phyloP scores from a whole-genome alignment of 1,140 invertebrate species.

The Bradynema listronoti region DNA sequence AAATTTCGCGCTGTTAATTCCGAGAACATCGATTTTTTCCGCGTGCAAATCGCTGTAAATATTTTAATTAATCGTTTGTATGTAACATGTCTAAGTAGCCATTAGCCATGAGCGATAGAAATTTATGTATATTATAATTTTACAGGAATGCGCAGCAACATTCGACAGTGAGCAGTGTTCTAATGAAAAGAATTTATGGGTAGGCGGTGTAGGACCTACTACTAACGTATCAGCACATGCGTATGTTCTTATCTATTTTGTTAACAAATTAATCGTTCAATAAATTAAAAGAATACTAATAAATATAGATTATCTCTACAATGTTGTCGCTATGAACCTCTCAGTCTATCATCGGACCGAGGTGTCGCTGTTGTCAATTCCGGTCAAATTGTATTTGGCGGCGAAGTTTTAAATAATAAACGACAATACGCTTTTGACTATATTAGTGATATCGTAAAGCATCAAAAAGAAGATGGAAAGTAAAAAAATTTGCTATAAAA shows the following conservation, averaged over 20 bases:
- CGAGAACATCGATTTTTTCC: conserved; percentile 11
- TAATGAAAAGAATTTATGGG: conserved; percentile 42
- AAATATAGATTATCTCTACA: conserved; percentile 42
- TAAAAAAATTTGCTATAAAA: conserved; percentile 12
- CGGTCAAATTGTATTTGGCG: conserved; percentile 54
- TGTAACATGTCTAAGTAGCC: conserved; percentile 1
- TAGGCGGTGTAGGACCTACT: conserved; percentile 48
- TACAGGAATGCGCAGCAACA: conserved; percentile 43
- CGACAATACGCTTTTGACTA: conserved; percentile 52
- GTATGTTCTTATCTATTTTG: conserved; percentile 18
- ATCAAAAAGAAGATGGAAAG: conserved; percentile 36
- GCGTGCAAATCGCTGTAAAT: conserved; percentile 12
- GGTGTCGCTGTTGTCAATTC: conserved; percentile 44
- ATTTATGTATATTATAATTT: conserved; percentile 1
- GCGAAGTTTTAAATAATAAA: conserved; percentile 36
- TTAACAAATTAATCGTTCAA: neutral
- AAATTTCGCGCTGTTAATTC: conserved; percentile 23
- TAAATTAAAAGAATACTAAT: neutral
- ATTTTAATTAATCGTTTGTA: neutral
- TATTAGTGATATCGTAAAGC: conserved; percentile 47
- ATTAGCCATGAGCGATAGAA: neutral
- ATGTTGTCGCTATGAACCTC: conserved; percentile 43
- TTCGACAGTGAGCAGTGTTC: conserved; percentile 39
- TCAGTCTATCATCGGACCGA: conserved; percentile 42
- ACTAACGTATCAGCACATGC: conserved; percentile 39